Percentiles rank a stretch among this genome's conserved stretches.
phyloP scores from a whole-genome alignment of 2,797 vertebrate species.

The Acipenser oxyrinchus region DNA sequence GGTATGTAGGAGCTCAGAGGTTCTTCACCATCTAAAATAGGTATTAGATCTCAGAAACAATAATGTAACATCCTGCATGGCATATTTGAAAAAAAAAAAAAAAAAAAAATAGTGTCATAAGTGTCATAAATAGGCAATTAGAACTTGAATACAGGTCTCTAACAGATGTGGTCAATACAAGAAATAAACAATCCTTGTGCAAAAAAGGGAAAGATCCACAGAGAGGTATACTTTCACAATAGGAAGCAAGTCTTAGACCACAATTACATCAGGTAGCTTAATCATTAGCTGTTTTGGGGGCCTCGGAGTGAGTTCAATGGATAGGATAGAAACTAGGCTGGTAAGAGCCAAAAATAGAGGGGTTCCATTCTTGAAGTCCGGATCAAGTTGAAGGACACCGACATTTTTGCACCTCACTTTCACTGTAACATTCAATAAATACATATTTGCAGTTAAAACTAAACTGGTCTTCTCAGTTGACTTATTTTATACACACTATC shows the following conservation, averaged over 20 bases:
- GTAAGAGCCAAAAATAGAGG: conserved; percentile 12
- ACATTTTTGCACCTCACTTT: not conserved
- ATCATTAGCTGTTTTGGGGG: conserved; percentile 10
- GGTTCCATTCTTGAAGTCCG: conserved; percentile 12
- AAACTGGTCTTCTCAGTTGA: conserved; percentile 14
- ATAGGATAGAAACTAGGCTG: conserved; percentile 13
- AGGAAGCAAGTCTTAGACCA: not conserved
- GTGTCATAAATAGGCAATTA: not conserved
- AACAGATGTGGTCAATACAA: conserved; percentile 19
- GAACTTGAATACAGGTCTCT: conserved; percentile 18
- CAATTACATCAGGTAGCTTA: conserved; percentile 18
- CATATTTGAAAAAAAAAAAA: too few relatives aligned
- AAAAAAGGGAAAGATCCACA: not conserved
- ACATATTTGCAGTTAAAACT: conserved; percentile 18
- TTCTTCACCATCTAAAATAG: too few relatives aligned
- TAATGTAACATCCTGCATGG: too few relatives aligned
- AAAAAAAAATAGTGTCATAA: too few relatives aligned
- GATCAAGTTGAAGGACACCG: conserved; percentile 15
- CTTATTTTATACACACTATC: conserved; percentile 21
- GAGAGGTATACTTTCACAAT: conserved; percentile 6
- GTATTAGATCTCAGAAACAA: too few relatives aligned
- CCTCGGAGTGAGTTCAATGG: not conserved
- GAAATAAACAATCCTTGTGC: conserved; percentile 3
- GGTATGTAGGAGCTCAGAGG: too few relatives aligned
- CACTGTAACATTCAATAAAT: conserved; percentile 29